These are phyloP conservation scores for Amiota minor DNA, from an alignment of 2,888 invertebrate species.

Conservation along the genomic window DNA sequence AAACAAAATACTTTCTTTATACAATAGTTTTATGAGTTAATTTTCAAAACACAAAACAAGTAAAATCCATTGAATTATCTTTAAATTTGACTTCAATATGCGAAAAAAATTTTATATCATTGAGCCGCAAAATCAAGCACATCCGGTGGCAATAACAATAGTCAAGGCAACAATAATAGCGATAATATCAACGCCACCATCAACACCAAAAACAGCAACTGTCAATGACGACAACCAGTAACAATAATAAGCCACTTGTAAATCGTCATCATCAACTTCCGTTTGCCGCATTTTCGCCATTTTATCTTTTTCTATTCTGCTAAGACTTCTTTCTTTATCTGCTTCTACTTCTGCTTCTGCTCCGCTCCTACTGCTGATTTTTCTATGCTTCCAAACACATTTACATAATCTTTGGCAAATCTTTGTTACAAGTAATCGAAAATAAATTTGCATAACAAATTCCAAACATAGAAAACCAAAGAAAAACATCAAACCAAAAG, in stretches of 20 bases:
- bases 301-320: neutral
- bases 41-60: too few relatives aligned
- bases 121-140: slow-evolving; percentile 23
- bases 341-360: neutral
- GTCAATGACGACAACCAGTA: slow-evolving; percentile 53
- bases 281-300: neutral
- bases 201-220: slow-evolving; percentile 25
- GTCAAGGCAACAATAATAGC: slow-evolving; percentile 31
- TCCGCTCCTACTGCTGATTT: slow-evolving; percentile 3
- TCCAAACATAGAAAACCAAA: slow-evolving; percentile 31
- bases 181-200: slow-evolving; percentile 31
- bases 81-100: slow-evolving; percentile 42
- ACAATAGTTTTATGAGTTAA: too few relatives aligned
- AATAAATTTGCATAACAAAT: slow-evolving; percentile 68
- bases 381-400: slow-evolving; percentile 48
- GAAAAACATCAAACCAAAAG: neutral
- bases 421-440: slow-evolving; percentile 68
- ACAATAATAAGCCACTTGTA: slow-evolving; percentile 65
- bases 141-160: slow-evolving; percentile 10
- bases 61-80: slow-evolving; percentile 42
- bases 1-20: too few relatives aligned
- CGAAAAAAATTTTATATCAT: neutral
- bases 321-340: neutral
- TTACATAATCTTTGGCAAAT: slow-evolving; percentile 64
- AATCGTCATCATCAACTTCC: slow-evolving; percentile 40